Evolutionary conservation across 2,797 vertebrate genomes (phyloP).

Genomic region (Sphaeramia orbicularis): DNA sequence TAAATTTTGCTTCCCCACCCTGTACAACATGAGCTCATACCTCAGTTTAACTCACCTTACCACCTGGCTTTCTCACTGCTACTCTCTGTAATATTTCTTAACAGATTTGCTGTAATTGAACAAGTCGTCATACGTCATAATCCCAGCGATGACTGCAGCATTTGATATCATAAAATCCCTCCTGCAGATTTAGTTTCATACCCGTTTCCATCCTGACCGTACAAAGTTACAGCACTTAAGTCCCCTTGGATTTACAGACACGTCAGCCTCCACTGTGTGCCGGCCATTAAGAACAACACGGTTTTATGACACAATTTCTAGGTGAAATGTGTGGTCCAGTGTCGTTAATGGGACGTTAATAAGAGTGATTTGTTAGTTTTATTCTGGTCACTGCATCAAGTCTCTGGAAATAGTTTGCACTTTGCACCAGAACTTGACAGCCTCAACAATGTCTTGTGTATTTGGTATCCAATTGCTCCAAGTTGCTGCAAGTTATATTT

Average conservation of each 20-base stretch:
- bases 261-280: background rate
- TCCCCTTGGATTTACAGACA: background rate
- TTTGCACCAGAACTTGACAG: background rate
- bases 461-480: conserved; percentile 26
- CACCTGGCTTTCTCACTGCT: background rate
- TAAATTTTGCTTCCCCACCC: no score
- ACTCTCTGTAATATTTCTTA: background rate
- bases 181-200: conserved; percentile 8
- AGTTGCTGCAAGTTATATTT: conserved; percentile 62
- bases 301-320: background rate
- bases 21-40: no score
- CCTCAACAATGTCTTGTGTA: conserved; percentile 48
- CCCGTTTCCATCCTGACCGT: background rate
- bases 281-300: background rate
- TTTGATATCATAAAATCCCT: conserved; percentile 13
- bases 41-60: background rate
- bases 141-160: background rate
- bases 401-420: conserved; percentile 5
- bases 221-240: conserved; percentile 4
- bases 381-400: background rate
- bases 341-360: background rate
- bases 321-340: background rate
- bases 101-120: background rate
- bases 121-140: background rate
- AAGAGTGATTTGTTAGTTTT: background rate